These are phyloP conservation scores for Pachymerium ferrugineum DNA, from an alignment of 2,888 invertebrate genomes.

Conservation along the genomic window DNA sequence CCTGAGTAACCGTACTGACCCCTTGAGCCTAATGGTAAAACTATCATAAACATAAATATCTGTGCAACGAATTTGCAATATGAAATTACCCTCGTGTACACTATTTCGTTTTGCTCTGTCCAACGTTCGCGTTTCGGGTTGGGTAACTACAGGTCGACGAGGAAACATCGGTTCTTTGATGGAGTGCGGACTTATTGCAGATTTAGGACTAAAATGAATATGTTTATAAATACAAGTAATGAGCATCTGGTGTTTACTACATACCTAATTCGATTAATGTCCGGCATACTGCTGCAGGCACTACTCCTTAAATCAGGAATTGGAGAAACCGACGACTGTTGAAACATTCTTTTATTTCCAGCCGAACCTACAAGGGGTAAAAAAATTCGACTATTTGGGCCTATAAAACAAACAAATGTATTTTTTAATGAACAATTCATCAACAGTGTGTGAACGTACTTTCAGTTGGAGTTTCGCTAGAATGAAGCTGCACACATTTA, in stretches of 20 bases:
- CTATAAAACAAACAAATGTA: neutral
- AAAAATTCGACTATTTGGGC: neutral
- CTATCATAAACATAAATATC: neutral
- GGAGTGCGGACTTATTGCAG: constrained; percentile 31
- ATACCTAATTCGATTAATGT: constrained; percentile 38
- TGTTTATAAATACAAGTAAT: no score
- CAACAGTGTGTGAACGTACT: constrained; percentile 15
- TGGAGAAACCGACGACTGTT: constrained; percentile 68
- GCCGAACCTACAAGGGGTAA: neutral
- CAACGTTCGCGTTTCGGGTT: constrained; percentile 35
- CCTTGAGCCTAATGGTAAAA: neutral
- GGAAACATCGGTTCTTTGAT: constrained; percentile 35
- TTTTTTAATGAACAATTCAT: neutral
- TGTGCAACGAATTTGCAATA: neutral
- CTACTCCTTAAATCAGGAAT: constrained; percentile 75
- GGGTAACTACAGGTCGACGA: constrained; percentile 36
- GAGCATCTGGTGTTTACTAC: no score
- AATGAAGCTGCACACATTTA: constrained; percentile 65
- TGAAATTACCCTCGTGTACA: constrained; percentile 36
- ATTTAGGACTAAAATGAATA: constrained; percentile 31
- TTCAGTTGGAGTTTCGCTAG: constrained; percentile 53
- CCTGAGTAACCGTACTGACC: constrained; percentile 19
- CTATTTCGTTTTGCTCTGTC: constrained; percentile 37
- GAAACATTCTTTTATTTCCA: constrained; percentile 52
- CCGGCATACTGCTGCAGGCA: constrained; percentile 38